Evolutionary conservation across 2,113 vertebrate species (phyloP).

Genomic region (Gallinago media): DNA sequence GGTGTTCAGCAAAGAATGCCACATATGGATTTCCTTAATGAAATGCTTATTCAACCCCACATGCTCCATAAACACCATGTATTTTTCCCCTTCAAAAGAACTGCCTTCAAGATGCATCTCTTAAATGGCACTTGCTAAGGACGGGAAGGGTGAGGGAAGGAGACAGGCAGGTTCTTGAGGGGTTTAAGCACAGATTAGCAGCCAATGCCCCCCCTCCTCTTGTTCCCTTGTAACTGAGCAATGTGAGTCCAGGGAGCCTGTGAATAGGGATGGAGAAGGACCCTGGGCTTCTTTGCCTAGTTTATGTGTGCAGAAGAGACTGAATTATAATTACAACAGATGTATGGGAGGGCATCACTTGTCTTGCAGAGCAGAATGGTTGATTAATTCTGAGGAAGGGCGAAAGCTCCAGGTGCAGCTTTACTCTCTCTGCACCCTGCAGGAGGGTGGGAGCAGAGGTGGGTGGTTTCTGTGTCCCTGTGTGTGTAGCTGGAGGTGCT

Average conservation of each 20-base stretch:
- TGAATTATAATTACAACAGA: neutral
- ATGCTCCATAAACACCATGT: rapidly evolving
- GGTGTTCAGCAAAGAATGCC: neutral
- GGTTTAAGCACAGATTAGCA: neutral
- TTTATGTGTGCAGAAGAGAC: neutral
- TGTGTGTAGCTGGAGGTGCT: neutral
- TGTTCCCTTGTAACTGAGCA: neutral
- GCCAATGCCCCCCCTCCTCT: neutral
- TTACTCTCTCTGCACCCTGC: neutral
- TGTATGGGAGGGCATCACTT: neutral
- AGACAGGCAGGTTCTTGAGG: neutral
- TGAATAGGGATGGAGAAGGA: neutral
- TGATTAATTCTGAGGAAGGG: neutral
- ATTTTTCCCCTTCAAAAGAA: neutral
- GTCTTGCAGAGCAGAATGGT: neutral
- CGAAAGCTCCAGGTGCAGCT: neutral
- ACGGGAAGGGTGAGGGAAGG: neutral
- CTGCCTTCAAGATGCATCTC: neutral
- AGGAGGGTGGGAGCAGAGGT: neutral
- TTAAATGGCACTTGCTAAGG: neutral
- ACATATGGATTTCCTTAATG: neutral
- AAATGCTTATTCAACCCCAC: neutral
- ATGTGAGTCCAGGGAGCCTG: neutral
- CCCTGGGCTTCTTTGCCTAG: neutral
- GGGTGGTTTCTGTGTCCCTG: neutral